A percentile compares a stretch with the other conserved stretches of the same genome.
Evolutionary conservation across 2,113 vertebrate species (phyloP).

Genomic region (Theristicus caerulescens): DNA sequence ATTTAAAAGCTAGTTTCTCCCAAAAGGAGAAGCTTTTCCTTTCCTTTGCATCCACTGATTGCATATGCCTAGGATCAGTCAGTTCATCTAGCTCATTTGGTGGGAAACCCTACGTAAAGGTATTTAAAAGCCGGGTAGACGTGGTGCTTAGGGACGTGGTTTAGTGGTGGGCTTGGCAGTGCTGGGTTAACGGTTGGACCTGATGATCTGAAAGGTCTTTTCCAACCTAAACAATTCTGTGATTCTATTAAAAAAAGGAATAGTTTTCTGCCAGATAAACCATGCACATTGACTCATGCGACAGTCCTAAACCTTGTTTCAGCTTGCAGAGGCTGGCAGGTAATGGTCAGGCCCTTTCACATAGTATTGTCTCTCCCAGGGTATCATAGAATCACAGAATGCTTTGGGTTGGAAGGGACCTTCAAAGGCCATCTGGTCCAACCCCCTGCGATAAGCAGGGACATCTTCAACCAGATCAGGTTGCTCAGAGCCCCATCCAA

Average conservation of each 20-base stretch:
- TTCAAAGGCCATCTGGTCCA: not conserved
- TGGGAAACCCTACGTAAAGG: not conserved
- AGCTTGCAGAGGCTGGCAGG: not conserved
- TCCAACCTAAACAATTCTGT: too few species aligned
- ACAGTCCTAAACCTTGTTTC: not conserved
- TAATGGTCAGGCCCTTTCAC: not conserved
- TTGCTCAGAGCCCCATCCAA: not conserved
- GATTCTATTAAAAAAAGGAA: not conserved
- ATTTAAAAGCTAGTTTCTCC: not conserved
- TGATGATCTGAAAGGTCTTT: too few species aligned
- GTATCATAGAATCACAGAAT: not conserved
- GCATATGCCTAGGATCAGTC: not conserved
- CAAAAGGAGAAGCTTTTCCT: not conserved
- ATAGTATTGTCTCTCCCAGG: not conserved
- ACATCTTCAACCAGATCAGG: not conserved
- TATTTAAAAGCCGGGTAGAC: too few species aligned
- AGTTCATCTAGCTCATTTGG: not conserved
- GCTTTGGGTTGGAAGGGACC: not conserved
- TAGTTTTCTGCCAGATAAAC: not conserved
- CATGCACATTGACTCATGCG: accelerated
- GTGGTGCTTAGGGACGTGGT: too few species aligned
- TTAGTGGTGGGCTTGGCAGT: too few species aligned
- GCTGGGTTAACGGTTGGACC: too few species aligned
- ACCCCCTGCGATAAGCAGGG: not conserved
- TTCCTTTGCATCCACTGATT: not conserved